A percentile compares a stretch with the other conserved stretches of the same genome.
Conservation (phyloP, 2,113 vertebrate genomes). For the Lagenorhynchus albirostris region DNA sequence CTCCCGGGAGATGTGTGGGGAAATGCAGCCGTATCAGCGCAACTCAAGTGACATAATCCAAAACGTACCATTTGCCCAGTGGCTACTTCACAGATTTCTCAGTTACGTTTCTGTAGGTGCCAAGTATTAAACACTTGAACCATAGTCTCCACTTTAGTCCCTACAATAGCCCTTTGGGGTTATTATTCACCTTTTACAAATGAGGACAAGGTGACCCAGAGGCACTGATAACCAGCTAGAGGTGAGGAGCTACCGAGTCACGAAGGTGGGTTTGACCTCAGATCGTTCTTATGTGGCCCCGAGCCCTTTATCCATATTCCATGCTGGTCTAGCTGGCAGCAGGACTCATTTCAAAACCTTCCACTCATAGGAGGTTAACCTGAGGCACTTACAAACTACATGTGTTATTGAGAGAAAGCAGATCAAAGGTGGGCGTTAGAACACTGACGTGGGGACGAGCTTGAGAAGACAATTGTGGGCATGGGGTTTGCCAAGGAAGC, state of each 20-base stretch:
- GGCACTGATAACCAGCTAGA: accelerated
- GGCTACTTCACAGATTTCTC: accelerated
- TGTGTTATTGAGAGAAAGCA: accelerated
- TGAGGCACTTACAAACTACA: neutral
- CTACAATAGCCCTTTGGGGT: too few species aligned
- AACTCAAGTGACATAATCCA: neutral
- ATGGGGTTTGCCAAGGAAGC: accelerated
- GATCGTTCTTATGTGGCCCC: accelerated
- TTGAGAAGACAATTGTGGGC: accelerated
- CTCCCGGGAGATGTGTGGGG: accelerated
- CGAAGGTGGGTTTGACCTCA: neutral
- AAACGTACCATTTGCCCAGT: accelerated
- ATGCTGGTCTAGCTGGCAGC: accelerated
- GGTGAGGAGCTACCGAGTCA: accelerated
- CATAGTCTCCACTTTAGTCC: accelerated
- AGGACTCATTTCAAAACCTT: accelerated
- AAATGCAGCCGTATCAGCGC: accelerated
- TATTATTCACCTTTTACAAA: neutral
- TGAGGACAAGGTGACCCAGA: neutral
- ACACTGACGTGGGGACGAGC: accelerated
- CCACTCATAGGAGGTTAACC: accelerated
- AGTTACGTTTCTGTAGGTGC: neutral
- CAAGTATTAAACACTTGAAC: neutral
- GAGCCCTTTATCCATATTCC: accelerated
- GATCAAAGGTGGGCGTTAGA: neutral